Evolutionary conservation across 2,888 invertebrate genomes (phyloP), one percentile per base, ranked within the genome.

Genomic region (Blastobasis adustella): DNA sequence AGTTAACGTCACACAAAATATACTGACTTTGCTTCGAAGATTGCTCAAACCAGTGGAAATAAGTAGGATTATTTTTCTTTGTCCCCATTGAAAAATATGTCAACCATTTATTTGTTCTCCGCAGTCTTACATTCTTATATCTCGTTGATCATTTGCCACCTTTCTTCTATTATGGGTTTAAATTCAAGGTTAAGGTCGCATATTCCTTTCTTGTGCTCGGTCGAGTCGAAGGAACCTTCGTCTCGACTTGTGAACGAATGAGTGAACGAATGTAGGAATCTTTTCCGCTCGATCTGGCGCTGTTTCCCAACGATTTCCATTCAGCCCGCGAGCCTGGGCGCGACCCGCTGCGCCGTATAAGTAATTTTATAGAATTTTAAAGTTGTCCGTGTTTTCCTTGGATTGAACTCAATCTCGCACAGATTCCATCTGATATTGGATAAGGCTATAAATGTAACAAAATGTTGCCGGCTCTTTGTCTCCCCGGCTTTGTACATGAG

Each of bases 261-360:
- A 63, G 64, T 56, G 57, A 58, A 46, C 50, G 46, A 51, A 49
- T 50, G 53, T 49, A 63, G 62, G 69, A 71, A 70, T 70, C 65
- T 63, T 60, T 74, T 73, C 65, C 65, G 54, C 65, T 53, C 58
- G 59, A 58, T 51, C 58, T 61, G 53, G 58, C 65, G 61, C 67
- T 76, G 73, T 75, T 76, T 72, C 72, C 59, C 58, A 62, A 62
- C 73, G 66, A 77, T 73, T 76, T 73, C 66, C 69, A 74, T 73
- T 71, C 67, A 60, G 63, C 64, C 50, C 49, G 46, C 36, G 46
- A 46, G 44, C 39, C 49, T 42, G 48, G 38, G 52, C 43, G 46
- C 49, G 53, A 53, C 57, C 54, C 58, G 60, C 61, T 58, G 53
- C 50, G 52, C 51, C 51, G 53, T 55, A 53, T 56, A 57, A 58